These are phyloP conservation scores for Cecropterus lyciades DNA, from an alignment of 1,140 invertebrate species.

Conservation along the genomic window DNA sequence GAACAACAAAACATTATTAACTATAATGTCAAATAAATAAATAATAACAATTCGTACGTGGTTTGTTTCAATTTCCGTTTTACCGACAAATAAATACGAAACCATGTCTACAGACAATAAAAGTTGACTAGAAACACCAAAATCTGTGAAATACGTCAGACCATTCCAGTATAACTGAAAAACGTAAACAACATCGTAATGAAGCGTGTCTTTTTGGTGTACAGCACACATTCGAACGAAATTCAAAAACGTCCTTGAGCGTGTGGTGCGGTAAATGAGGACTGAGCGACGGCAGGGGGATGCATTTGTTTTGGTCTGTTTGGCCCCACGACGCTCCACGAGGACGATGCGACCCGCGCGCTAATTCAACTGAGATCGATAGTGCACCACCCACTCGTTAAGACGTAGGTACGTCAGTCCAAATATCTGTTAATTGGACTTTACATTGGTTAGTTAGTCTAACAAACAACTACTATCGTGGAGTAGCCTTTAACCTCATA, in stretches of 20 bases:
- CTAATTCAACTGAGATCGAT: constrained; percentile 83
- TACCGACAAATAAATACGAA: no score
- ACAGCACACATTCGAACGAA: constrained; percentile 16
- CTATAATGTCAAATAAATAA: no score
- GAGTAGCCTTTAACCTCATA: no score
- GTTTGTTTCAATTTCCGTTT: no score
- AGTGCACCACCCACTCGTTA: constrained; percentile 66
- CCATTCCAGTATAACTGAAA: neutral
- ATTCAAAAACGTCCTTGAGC: constrained; percentile 34
- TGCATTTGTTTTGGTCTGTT: constrained; percentile 80
- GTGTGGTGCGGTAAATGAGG: constrained; percentile 65
- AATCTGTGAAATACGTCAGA: neutral
- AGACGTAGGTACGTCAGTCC: constrained; percentile 7
- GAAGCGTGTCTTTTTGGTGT: constrained; percentile 16
- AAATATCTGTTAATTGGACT: constrained; percentile 7
- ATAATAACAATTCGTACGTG: no score
- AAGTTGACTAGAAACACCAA: no score
- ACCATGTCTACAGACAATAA: no score
- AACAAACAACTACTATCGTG: no score
- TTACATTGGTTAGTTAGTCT: no score
- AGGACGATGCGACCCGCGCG: constrained; percentile 81
- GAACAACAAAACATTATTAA: no score
- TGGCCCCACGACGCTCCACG: constrained; percentile 70
- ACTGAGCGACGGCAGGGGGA: constrained; percentile 63
- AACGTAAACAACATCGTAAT: constrained; percentile 8